Evolutionary conservation across 2,888 invertebrate genomes (phyloP), one percentile per base, ranked within the genome.

Genomic region (Cheilosia impressa): DNA sequence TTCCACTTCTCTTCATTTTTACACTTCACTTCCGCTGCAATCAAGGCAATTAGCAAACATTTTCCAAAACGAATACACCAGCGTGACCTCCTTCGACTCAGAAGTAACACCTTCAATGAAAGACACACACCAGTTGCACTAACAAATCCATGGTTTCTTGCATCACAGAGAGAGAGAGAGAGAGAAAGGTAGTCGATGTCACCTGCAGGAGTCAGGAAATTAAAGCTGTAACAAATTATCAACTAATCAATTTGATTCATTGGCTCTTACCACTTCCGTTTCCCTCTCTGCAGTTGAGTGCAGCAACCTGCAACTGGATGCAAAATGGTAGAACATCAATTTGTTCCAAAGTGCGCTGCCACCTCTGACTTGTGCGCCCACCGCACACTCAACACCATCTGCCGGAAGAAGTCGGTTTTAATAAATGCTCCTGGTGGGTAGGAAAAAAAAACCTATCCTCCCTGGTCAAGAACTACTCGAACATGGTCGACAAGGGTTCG

Each of bases 171-270:
- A 2, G 2, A 9, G 31, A 13, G 10, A 38, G 17, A 15, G 43
- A 1, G 15, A 17, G 4, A n/a, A 4, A 43, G 7, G 2, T 6
- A 17, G 45, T n/a, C 17, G 1, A 65, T 53, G 58, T 60, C 52
- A 41, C 81, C 57, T 38, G 34, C n/a, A 45, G 60, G 45, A 38
- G 53, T n/a, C 43, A 62, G 72, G 77, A 66, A 82, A 82, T 77
- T 77, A 82, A 82, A 72, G 65, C 55, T 38, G 60, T 55, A 82
- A 77, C 77, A 82, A 72, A 65, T 82, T 82, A 71, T 66, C 82
- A 72, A 72, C 77, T 77, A 65, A 71, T 77, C 72, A 77, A 77
- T 77, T 77, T 82, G 66, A 71, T 77, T 82, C 60, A 82, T 66
- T 55, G 22, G 53, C 50, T 43, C 13, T 45, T 10, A 38, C 50